A percentile compares a stretch with the other conserved stretches of the same genome.
phyloP scores from a whole-genome alignment of 2,888 invertebrate genomes.

The Meta bourneti region DNA sequence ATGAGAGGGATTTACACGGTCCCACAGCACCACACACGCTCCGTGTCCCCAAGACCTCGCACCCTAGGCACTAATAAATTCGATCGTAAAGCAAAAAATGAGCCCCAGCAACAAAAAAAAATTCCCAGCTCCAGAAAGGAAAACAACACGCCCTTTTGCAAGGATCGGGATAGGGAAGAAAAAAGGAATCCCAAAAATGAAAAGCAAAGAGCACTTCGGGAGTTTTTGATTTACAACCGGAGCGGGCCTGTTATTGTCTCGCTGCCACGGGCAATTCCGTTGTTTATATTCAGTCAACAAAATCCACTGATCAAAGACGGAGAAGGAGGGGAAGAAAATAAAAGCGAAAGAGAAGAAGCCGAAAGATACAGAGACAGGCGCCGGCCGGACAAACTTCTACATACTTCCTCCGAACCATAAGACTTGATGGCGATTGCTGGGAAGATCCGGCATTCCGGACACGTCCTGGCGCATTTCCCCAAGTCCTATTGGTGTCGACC shows the following conservation, averaged over 20 bases:
- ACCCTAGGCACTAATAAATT: conserved; percentile 55
- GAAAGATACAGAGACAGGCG: conserved; percentile 56
- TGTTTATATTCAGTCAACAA: conserved; percentile 75
- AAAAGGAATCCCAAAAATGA: conserved; percentile 35
- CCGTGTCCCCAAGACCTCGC: not conserved
- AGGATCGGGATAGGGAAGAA: not conserved
- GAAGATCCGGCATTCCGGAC: conserved; percentile 50
- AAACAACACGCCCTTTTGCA: not conserved
- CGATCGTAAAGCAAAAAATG: conserved; percentile 56
- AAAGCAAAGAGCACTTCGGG: conserved; percentile 53
- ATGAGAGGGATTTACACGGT: conserved; percentile 39
- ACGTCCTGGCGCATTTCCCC: conserved; percentile 63
- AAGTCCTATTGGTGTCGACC: conserved; percentile 71
- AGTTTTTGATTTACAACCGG: conserved; percentile 61
- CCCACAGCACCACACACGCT: conserved; percentile 5
- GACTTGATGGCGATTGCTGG: conserved; percentile 70
- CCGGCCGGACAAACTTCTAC: conserved; percentile 63
- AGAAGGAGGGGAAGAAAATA: conserved; percentile 3
- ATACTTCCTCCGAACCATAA: conserved; percentile 57
- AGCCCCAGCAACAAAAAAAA: not conserved
- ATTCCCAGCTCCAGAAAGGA: not conserved
- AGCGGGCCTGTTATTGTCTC: conserved; percentile 54
- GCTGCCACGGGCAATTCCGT: conserved; percentile 60
- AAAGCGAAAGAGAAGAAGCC: conserved; percentile 35
- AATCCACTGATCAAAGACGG: conserved; percentile 64